Evolutionary conservation across 2,797 vertebrate genomes (phyloP).

Genomic region (Tolypeutes matacus): DNA sequence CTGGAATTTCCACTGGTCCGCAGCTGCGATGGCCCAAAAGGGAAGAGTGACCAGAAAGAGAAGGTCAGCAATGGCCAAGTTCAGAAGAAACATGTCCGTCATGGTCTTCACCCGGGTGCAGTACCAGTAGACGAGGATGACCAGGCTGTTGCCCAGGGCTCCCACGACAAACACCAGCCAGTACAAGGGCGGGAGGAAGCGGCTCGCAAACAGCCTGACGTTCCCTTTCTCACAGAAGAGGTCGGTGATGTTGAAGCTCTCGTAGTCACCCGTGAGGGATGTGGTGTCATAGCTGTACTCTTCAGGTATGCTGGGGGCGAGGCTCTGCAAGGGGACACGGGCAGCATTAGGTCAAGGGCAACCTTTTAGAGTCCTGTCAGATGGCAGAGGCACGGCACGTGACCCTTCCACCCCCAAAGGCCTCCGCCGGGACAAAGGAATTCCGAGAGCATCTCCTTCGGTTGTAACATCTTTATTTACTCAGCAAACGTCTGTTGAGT

Average conservation of each 20-base stretch:
- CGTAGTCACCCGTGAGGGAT: accelerated
- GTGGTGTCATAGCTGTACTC: constrained; percentile 40
- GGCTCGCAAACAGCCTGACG: constrained; percentile 88
- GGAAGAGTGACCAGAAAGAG: constrained; percentile 94
- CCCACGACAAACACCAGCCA: constrained; percentile 93
- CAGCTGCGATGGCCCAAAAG: constrained; percentile 92
- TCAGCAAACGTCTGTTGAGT: neutral
- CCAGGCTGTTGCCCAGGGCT: constrained; percentile 91
- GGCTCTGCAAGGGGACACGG: constrained; percentile 76
- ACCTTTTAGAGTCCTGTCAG: neutral
- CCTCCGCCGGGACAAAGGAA: neutral
- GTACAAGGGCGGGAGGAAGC: constrained; percentile 91
- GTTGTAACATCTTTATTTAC: neutral
- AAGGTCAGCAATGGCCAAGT: constrained; percentile 94
- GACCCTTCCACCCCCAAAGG: neutral
- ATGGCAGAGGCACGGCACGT: neutral
- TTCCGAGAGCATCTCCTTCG: neutral
- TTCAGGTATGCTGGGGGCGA: neutral
- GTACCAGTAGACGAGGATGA: constrained; percentile 92
- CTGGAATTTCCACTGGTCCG: constrained; percentile 90
- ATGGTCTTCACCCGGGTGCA: constrained; percentile 92
- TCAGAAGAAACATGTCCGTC: constrained; percentile 93
- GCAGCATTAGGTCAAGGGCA: neutral
- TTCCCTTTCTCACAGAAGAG: constrained; percentile 86
- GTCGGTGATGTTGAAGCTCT: neutral